Evolutionary conservation across 37 sponge, comb jelly and placozoan species (phyloP).

Genomic region (Diacarnus erythraeanus): DNA sequence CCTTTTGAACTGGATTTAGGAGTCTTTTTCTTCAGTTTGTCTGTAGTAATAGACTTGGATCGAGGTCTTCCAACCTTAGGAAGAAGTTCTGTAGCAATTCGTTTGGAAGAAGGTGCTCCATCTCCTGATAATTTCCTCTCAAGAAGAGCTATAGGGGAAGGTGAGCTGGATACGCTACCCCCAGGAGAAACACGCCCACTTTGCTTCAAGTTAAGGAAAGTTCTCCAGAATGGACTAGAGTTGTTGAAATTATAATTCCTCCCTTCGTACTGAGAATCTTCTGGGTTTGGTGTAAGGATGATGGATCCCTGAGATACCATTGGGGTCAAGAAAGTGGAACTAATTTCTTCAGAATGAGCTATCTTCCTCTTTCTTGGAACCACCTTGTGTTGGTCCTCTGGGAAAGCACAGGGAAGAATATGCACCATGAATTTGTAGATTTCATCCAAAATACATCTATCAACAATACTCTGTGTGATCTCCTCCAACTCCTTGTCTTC

Average conservation of each 20-base stretch:
- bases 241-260: conserved; percentile 45
- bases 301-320: conserved; percentile 36
- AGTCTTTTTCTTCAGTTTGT: conserved; percentile 11
- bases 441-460: conserved; percentile 54
- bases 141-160: conserved; percentile 32
- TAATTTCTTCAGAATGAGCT: conserved; percentile 23
- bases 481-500: conserved; percentile 30
- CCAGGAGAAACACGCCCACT: not conserved
- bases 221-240: conserved; percentile 27
- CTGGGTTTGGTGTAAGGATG: conserved; percentile 17
- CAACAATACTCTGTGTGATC: conserved; percentile 61
- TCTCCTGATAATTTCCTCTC: conserved; percentile 1
- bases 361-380: conserved; percentile 25
- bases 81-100: not conserved
- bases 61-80: conserved; percentile 63
- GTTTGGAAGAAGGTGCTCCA: not conserved
- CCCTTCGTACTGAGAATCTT: not conserved
- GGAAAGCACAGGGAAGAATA: conserved; percentile 34
- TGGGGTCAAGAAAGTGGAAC: conserved; percentile 47
- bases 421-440: conserved; percentile 46
- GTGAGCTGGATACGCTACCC: conserved; percentile 21
- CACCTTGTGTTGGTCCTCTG: conserved; percentile 12
- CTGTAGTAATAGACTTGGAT: conserved; percentile 42
- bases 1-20: conserved; percentile 28
- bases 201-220: conserved; percentile 29